Percentiles rank a stretch among this genome's conserved stretches.
phyloP scores from a whole-genome alignment of 2,113 vertebrate genomes.

The Pteropus alecto region DNA sequence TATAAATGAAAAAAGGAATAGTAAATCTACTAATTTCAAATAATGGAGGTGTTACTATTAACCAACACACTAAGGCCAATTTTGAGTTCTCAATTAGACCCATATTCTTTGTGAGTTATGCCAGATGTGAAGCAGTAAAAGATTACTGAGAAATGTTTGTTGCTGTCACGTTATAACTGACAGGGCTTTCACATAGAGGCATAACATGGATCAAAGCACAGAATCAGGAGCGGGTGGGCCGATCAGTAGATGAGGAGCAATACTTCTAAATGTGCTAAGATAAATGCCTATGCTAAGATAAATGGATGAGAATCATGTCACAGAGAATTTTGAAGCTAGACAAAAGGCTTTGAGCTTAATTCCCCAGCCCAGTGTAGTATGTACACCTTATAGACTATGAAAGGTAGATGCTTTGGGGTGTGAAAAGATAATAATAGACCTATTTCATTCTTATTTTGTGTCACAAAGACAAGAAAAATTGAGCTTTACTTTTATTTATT shows the following conservation, averaged over 20 bases:
- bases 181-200: not conserved
- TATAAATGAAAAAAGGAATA: not conserved
- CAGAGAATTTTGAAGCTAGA: not conserved
- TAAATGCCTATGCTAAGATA: not conserved
- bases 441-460: not conserved
- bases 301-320: not conserved
- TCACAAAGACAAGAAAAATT: not conserved
- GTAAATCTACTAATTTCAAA: not conserved
- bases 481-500: not conserved
- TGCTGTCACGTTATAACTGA: not conserved
- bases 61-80: not conserved
- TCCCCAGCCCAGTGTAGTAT: not conserved
- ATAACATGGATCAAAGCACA: not conserved
- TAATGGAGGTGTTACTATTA: not conserved
- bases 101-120: rapidly evolving
- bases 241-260: no score
- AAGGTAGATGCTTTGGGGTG: not conserved
- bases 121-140: not conserved
- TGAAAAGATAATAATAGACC: not conserved
- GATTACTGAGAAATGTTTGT: not conserved
- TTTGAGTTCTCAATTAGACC: not conserved
- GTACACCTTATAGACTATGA: not conserved
- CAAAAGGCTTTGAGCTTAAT: not conserved
- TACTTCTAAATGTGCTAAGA: not conserved
- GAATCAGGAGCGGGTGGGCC: not conserved